These are phyloP conservation scores for Abrostola tripartita DNA, from an alignment of 2,888 invertebrate species.

Conservation along the genomic window DNA sequence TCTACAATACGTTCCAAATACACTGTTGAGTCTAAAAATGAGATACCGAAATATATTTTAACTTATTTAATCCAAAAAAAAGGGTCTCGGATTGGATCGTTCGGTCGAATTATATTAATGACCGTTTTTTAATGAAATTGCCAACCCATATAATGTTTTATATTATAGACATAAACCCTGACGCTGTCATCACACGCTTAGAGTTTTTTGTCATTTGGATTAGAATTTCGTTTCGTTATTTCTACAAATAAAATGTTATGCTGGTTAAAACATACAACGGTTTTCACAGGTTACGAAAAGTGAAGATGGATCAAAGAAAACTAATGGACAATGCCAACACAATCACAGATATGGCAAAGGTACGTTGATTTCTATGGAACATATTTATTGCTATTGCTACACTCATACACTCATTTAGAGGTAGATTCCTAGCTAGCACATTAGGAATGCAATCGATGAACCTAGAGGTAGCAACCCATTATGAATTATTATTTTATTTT, in stretches of 20 bases:
- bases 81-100: too few species aligned
- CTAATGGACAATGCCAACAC: conserved; percentile 99
- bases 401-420: conserved; percentile 81
- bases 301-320: conserved; percentile 99
- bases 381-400: conserved; percentile 73
- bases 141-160: too few species aligned
- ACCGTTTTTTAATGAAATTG: too few species aligned
- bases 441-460: conserved; percentile 50
- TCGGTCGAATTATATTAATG: too few species aligned
- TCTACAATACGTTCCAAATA: background rate
- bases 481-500: conserved; percentile 9
- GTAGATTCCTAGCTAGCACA: conserved; percentile 70
- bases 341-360: conserved; percentile 99
- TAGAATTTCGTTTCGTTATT: background rate
- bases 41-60: background rate
- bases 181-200: too few species aligned
- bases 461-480: conserved; percentile 28
- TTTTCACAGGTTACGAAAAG: conserved; percentile 96
- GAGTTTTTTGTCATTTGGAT: too few species aligned
- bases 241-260: background rate
- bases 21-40: too few species aligned
- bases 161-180: too few species aligned
- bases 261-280: background rate
- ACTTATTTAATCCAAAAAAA: background rate
- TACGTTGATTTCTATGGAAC: conserved; percentile 82